Percentiles rank a stretch among this genome's conserved stretches.
Conservation (phyloP, 2,113 vertebrate species). For the Stegostoma tigrinum region DNA sequence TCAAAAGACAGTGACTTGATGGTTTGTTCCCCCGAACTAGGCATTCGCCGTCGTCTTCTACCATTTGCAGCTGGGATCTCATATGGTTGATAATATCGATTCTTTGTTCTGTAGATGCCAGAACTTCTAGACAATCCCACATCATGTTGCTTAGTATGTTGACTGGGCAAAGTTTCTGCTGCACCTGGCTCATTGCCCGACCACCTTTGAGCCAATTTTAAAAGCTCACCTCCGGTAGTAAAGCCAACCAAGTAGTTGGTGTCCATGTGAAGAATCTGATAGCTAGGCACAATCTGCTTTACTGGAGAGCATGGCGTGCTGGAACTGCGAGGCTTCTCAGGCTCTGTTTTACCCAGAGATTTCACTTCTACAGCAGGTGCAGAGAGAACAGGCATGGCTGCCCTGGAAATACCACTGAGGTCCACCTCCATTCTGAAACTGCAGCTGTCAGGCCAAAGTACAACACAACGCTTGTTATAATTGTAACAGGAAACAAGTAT, state of each 20-base stretch:
- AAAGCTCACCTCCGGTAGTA: conserved; percentile 85
- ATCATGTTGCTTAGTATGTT: conserved; percentile 67
- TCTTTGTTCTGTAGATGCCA: conserved; percentile 74
- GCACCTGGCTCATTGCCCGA: conserved; percentile 62
- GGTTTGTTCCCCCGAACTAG: conserved; percentile 85
- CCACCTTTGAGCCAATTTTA: conserved; percentile 82
- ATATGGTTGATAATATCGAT: conserved; percentile 86
- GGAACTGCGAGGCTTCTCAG: conserved; percentile 82
- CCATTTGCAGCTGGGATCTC: conserved; percentile 82
- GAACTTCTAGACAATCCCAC: conserved; percentile 69
- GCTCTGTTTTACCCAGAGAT: conserved; percentile 60
- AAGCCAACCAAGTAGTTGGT: conserved; percentile 92
- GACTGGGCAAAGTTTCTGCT: conserved; percentile 55
- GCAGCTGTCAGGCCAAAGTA: conserved; percentile 1
- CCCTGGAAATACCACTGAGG: conserved; percentile 72
- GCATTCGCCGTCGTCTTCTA: conserved; percentile 75
- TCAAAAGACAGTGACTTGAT: conserved; percentile 66
- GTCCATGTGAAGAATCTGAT: conserved; percentile 96
- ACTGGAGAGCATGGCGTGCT: conserved; percentile 89
- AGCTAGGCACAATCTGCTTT: conserved; percentile 74
- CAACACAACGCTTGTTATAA: not conserved
- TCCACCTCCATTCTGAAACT: conserved; percentile 83
- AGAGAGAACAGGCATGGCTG: conserved; percentile 63
- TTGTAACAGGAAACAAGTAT: not conserved
- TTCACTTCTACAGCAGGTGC: conserved; percentile 63